Conservation (phyloP, 2,113 vertebrate species). For the Cyprinodon variegatus region DNA sequence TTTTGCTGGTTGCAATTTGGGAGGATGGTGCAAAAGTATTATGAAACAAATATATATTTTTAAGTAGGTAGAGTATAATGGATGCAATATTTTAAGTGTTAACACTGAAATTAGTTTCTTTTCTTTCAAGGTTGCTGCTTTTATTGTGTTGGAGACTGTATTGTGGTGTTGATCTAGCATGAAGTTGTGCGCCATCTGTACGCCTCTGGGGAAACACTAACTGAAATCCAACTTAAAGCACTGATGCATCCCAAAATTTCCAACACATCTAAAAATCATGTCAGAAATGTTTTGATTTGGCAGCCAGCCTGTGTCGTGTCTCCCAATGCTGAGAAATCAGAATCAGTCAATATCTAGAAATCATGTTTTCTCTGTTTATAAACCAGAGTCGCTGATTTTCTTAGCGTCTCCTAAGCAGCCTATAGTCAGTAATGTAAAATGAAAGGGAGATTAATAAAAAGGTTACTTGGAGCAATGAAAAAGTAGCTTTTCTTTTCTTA, state of each 20-base stretch:
- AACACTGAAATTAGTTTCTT: too few species aligned
- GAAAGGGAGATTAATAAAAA: neutral
- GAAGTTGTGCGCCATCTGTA: neutral
- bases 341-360: conserved; percentile 42
- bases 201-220: neutral
- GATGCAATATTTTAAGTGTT: too few species aligned
- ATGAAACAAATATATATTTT: too few species aligned
- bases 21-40: too few species aligned
- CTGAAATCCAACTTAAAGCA: conserved; percentile 47
- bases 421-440: neutral
- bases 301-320: conserved; percentile 13
- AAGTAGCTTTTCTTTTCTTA: neutral
- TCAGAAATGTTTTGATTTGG: conserved; percentile 21
- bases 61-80: too few species aligned
- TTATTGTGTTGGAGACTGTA: too few species aligned
- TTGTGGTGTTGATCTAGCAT: too few species aligned
- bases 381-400: conserved; percentile 39
- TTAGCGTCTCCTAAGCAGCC: too few species aligned
- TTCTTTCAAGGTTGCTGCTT: too few species aligned
- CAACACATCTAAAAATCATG: conserved; percentile 51
- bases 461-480: neutral
- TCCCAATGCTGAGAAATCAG: conserved; percentile 29
- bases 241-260: conserved; percentile 31
- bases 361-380: conserved; percentile 45
- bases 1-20: too few species aligned